Conservation (phyloP, 1,140 invertebrate species). For the Homarus americanus region DNA sequence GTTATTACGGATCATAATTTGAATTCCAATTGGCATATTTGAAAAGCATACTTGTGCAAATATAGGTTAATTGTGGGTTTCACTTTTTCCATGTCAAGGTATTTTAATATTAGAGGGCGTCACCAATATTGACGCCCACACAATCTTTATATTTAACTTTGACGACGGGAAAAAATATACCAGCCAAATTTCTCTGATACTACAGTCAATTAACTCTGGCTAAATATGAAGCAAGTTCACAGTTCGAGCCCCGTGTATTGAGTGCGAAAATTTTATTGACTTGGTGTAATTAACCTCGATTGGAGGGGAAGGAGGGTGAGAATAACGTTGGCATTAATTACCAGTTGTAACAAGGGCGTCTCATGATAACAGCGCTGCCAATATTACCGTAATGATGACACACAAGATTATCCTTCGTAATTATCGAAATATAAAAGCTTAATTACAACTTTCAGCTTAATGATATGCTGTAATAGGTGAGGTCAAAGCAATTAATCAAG, state of each 20-base stretch:
- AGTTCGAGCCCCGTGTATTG: not conserved
- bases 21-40: not conserved
- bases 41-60: constrained; percentile 16
- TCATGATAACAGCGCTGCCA: too few species aligned
- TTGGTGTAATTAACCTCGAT: not conserved
- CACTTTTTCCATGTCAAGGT: not conserved
- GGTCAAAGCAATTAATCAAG: too few species aligned
- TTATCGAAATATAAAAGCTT: too few species aligned
- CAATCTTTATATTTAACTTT: not conserved
- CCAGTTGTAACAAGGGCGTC: too few species aligned
- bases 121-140: not conserved
- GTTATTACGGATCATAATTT: constrained; percentile 5
- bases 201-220: not conserved
- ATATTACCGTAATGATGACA: too few species aligned
- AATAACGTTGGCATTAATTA: not conserved
- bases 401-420: too few species aligned
- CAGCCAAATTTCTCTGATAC: not conserved
- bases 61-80: not conserved
- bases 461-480: too few species aligned
- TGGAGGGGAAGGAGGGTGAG: not conserved
- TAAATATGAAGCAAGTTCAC: not conserved
- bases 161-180: not conserved
- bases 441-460: too few species aligned
- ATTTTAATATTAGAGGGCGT: not conserved
- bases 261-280: not conserved